Conservation (phyloP, 2,888 invertebrate genomes). For the Stictocephala bisonia region DNA sequence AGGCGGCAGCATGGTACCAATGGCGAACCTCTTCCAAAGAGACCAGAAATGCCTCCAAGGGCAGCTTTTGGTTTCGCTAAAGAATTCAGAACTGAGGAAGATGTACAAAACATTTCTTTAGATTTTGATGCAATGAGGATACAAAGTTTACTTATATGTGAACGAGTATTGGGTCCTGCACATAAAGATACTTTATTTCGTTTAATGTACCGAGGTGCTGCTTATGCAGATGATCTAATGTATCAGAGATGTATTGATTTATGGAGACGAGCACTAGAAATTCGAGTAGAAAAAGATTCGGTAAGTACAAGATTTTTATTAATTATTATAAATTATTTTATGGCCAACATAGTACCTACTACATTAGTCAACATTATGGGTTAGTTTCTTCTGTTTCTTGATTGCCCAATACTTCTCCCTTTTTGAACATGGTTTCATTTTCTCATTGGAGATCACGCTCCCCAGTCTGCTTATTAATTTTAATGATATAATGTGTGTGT, state of each 20-base stretch:
- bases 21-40: constrained; percentile 66
- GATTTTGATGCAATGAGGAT: constrained; percentile 89
- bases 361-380: too few relatives aligned
- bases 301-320: too few relatives aligned
- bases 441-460: too few relatives aligned
- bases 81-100: constrained; percentile 80
- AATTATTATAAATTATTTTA: too few relatives aligned
- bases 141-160: constrained; percentile 88
- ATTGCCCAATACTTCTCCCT: too few relatives aligned
- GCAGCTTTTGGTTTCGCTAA: constrained; percentile 74
- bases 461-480: too few relatives aligned
- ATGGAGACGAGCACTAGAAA: constrained; percentile 85
- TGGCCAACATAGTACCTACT: too few relatives aligned
- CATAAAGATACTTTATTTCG: constrained; percentile 91
- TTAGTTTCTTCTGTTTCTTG: too few relatives aligned
- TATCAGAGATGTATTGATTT: constrained; percentile 88
- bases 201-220: constrained; percentile 74
- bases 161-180: constrained; percentile 84
- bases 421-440: too few relatives aligned
- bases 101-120: constrained; percentile 76
- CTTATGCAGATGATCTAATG: constrained; percentile 68
- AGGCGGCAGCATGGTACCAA: constrained; percentile 64
- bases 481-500: too few relatives aligned
- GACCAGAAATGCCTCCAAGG: constrained; percentile 68
- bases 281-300: constrained; percentile 83